Percentiles rank a stretch among this genome's conserved stretches.
Conservation (phyloP, 2,113 vertebrate species). For the Sitta europaea region DNA sequence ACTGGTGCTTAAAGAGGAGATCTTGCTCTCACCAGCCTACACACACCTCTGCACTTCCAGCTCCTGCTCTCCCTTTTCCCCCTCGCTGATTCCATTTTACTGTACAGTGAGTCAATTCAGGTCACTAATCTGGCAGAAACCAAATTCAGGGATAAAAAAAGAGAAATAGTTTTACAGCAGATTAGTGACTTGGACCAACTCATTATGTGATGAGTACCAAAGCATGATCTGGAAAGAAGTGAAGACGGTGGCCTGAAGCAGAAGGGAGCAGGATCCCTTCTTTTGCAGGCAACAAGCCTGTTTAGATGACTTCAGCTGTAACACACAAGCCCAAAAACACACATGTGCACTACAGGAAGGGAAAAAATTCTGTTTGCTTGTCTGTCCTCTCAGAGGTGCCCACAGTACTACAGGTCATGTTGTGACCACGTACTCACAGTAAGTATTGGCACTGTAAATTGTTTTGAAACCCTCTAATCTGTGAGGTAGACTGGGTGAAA, state of each 20-base stretch:
- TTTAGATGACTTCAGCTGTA: not conserved
- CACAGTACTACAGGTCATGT: no score
- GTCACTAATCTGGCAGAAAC: not conserved
- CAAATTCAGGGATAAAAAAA: not conserved
- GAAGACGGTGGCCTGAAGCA: not conserved
- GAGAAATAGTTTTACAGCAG: not conserved
- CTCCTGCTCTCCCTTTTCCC: not conserved
- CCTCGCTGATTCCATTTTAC: not conserved
- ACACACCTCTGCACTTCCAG: not conserved
- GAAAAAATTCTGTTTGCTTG: not conserved
- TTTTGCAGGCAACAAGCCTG: not conserved
- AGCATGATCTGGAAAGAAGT: fast-evolving
- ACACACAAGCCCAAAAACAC: fast-evolving
- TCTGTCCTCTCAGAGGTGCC: not conserved
- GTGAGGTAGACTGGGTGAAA: not conserved
- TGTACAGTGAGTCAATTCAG: not conserved
- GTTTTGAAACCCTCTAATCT: not conserved
- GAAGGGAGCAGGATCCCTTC: fast-evolving
- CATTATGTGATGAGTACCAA: not conserved
- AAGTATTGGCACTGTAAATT: not conserved
- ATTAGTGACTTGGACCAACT: not conserved
- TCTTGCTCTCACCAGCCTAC: not conserved
- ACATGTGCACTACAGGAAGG: not conserved
- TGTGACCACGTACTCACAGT: not conserved
- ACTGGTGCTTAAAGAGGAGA: not conserved